phyloP scores from a whole-genome alignment of 2,888 invertebrate species.

The Nymphalis c-album region DNA sequence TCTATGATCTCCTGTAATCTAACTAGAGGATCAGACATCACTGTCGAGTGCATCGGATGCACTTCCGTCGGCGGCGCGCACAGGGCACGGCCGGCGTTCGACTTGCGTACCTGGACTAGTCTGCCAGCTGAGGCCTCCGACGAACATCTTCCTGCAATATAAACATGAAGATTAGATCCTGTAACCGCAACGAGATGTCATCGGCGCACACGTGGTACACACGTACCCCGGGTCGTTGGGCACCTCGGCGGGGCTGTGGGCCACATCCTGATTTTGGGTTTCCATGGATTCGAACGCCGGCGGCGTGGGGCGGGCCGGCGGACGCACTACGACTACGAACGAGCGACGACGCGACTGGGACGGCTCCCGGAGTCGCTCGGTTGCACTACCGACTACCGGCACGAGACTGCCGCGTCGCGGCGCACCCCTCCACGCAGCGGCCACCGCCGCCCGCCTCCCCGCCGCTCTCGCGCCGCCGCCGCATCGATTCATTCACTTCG shows the following conservation, averaged over 20 bases:
- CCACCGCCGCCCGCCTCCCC: constrained; percentile 53
- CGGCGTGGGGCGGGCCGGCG: constrained; percentile 69
- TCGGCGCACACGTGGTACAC: constrained; percentile 40
- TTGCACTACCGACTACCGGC: constrained; percentile 87
- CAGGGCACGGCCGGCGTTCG: constrained; percentile 61
- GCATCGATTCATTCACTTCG: constrained; percentile 81
- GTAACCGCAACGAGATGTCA: constrained; percentile 45
- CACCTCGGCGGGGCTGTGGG: constrained; percentile 93
- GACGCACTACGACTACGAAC: constrained; percentile 83
- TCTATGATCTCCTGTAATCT: constrained; percentile 51
- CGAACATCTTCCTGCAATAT: constrained; percentile 99
- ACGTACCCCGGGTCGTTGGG: constrained; percentile 97
- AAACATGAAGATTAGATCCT: constrained; percentile 78
- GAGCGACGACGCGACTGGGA: constrained; percentile 81
- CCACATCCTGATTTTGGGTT: constrained; percentile 89
- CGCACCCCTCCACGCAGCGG: constrained; percentile 70
- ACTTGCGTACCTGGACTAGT: constrained; percentile 96
- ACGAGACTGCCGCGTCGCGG: constrained; percentile 82
- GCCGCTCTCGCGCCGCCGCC: constrained; percentile 59
- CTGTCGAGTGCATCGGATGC: constrained; percentile 62
- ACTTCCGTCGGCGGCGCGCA: constrained; percentile 59
- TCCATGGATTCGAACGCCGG: constrained; percentile 83
- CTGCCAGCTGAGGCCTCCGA: constrained; percentile 99
- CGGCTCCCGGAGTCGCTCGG: constrained; percentile 84
- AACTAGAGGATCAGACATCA: constrained; percentile 55